Conservation (phyloP, 2,797 vertebrate genomes). For the Poecilia gillii region DNA sequence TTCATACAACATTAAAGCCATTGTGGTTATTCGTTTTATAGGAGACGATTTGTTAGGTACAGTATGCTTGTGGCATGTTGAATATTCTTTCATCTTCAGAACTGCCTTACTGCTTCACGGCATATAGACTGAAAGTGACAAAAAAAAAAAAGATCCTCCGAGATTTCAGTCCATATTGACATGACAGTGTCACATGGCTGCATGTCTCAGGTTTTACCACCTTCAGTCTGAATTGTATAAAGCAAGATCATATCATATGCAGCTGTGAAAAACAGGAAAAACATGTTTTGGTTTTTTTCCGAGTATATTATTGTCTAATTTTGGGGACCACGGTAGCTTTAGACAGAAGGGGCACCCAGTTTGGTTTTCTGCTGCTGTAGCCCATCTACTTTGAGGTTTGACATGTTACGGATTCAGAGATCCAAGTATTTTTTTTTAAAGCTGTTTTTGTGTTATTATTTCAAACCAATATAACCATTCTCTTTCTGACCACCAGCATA, state of each 20-base stretch:
- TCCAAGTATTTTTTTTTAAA: background rate
- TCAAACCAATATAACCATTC: background rate
- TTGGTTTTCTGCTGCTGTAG: background rate
- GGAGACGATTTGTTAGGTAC: background rate
- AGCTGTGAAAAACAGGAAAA: background rate
- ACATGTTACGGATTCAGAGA: background rate
- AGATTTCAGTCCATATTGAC: background rate
- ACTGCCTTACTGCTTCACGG: background rate
- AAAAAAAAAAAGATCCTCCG: background rate
- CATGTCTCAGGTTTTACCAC: background rate
- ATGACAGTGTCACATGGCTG: background rate
- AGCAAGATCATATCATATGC: background rate
- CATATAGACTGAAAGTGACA: background rate
- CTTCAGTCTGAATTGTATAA: background rate
- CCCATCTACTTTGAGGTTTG: background rate
- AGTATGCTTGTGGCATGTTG: background rate
- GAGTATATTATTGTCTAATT: background rate
- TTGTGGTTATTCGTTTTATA: background rate
- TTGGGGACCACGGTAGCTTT: background rate
- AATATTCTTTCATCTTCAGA: background rate
- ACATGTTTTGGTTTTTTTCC: background rate
- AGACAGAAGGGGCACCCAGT: background rate
- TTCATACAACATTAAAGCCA: background rate
- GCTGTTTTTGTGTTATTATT: background rate
- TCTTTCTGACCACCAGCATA: background rate